Percentiles rank a stretch among this genome's conserved stretches.
phyloP scores from a whole-genome alignment of 2,888 invertebrate genomes.

The Temnothorax rugatulus region DNA sequence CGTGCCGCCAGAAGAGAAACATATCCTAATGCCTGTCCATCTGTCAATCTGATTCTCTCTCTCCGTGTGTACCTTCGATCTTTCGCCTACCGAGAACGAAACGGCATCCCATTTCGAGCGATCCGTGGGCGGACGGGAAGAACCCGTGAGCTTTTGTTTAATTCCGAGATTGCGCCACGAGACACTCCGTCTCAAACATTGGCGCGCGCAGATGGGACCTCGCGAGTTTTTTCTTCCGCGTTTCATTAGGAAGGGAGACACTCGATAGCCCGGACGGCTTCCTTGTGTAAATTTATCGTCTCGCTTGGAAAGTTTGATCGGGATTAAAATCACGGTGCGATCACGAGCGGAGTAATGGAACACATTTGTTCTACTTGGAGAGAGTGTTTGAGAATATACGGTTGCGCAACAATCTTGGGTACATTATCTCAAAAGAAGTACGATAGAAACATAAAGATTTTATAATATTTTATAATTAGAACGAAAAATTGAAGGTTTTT shows the following conservation, averaged over 20 bases:
- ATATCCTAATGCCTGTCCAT: conserved; percentile 69
- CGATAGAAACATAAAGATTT: neutral
- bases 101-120: conserved; percentile 20
- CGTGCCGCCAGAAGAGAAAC: conserved; percentile 47
- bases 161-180: conserved; percentile 68
- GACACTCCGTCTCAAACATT: conserved; percentile 53
- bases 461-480: neutral
- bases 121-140: neutral
- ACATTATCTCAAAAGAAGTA: neutral
- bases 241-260: conserved; percentile 47
- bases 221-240: conserved; percentile 43
- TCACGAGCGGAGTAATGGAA: conserved; percentile 16
- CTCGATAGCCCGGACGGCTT: conserved; percentile 37
- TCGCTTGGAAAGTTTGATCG: conserved; percentile 47
- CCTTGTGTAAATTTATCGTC: conserved; percentile 45
- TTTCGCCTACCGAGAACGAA: conserved; percentile 39
- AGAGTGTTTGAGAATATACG: conserved; percentile 15
- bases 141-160: conserved; percentile 62
- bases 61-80: conserved; percentile 63
- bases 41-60: conserved; percentile 67
- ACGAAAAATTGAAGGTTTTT: neutral
- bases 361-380: conserved; percentile 11
- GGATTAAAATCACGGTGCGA: conserved; percentile 47
- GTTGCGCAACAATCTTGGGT: neutral
- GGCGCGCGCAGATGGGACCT: conserved; percentile 33